These are phyloP conservation scores for Tanypteryx hageni DNA, from an alignment of 2,888 invertebrate genomes.

Conservation along the genomic window DNA sequence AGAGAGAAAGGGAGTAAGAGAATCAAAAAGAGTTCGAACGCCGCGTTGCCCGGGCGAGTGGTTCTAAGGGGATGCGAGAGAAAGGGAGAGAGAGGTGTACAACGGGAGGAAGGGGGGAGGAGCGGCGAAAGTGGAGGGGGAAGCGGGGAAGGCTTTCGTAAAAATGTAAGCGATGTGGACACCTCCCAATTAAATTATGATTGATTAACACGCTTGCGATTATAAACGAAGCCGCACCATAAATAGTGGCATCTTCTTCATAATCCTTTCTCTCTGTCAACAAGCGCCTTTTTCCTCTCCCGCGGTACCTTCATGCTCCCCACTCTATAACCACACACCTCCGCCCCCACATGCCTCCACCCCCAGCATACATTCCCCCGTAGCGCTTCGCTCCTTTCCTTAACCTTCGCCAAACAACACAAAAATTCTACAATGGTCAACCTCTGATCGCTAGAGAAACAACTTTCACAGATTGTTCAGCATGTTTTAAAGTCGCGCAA, in stretches of 20 bases:
- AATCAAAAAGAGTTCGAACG: not conserved
- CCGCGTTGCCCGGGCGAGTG: not conserved
- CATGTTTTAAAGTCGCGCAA: not conserved
- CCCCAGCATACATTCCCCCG: too few species aligned
- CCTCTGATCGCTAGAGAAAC: not conserved
- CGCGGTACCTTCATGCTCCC: not conserved
- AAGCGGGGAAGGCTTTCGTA: slow-evolving; percentile 11
- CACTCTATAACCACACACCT: not conserved
- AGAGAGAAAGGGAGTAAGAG: not conserved
- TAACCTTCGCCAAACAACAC: not conserved
- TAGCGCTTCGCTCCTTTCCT: not conserved
- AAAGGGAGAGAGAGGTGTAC: not conserved
- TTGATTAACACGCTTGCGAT: slow-evolving; percentile 35
- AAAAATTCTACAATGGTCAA: not conserved
- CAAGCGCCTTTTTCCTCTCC: not conserved
- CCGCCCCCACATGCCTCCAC: not conserved
- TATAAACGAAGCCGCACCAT: slow-evolving; percentile 47
- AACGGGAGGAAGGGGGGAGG: not conserved
- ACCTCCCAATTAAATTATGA: slow-evolving; percentile 59
- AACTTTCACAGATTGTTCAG: not conserved
- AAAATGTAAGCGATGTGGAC: slow-evolving; percentile 54
- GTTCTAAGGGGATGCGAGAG: not conserved
- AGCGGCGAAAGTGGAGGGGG: not conserved
- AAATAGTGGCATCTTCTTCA: slow-evolving; percentile 42
- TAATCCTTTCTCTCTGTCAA: slow-evolving; percentile 32